Evolutionary conservation across 2,888 invertebrate genomes (phyloP), one percentile per base, ranked within the genome.

Genomic region (Eumacrocentrus americanus): DNA sequence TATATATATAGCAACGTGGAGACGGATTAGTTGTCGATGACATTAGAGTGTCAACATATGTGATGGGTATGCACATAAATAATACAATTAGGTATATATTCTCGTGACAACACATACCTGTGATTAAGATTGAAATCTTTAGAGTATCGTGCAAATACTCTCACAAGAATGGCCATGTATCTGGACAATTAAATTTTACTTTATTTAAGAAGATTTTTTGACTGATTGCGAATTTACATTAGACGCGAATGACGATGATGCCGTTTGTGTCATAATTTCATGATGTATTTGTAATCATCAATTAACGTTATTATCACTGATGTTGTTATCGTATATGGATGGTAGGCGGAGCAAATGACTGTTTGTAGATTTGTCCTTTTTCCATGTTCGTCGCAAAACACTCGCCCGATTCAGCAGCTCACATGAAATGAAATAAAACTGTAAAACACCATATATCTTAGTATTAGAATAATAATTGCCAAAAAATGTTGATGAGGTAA

Each of bases 351-450:
- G 35, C 4, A 29, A 51, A 2, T 50, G 51, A 25, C 23, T 22
- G 5, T 7, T 14, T 25, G 42, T 46, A 51, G 58, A 62, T 56
- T 20, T 44, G 18, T 40, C 61, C 38, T 62, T 60, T 12, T 23
- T 29, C 9, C 34, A 54, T 37, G 48, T 53, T 35, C 61, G 55
- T 18, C 57, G 59, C 55, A 60, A 61, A 71, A 58, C 1, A 71
- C n/a, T n/a, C n/a, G n/a, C n/a, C n/a, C n/a, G n/a, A n/a, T 44
- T 5, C 69, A 71, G 38, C 72, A 72, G 16, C 18, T 16, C 14
- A 42, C 18, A 12, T 51, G 71, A 69, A 5, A 72, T 63, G 54
- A 70, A 59, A 42, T 65, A 67, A 1, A 68, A 40, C 69, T 69
- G 53, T 25, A 65, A 62, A n/a, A 56, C 11, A 38, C 42, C 40